A percentile compares a stretch with the other conserved stretches of the same genome.
Evolutionary conservation across 2,888 invertebrate genomes (phyloP).

Genomic region (Pemphredon lugubris): DNA sequence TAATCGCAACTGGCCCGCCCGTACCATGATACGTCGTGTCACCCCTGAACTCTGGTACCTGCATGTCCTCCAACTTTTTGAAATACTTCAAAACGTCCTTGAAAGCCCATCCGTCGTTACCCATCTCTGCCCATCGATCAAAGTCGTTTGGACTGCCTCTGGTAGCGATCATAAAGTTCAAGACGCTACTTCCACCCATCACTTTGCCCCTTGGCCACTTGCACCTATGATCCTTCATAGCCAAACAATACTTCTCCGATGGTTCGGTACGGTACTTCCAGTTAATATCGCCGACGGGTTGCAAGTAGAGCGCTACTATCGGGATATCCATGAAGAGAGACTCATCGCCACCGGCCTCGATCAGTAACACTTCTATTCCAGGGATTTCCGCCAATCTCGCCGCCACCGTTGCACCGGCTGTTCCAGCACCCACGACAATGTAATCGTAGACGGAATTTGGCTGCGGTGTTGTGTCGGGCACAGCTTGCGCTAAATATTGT

Average conservation of each 20-base stretch:
- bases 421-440: conserved; percentile 90
- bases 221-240: conserved; percentile 74
- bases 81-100: conserved; percentile 88
- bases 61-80: conserved; percentile 89
- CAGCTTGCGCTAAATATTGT: background rate
- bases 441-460: conserved; percentile 85
- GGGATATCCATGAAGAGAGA: conserved; percentile 89
- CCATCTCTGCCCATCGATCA: conserved; percentile 88
- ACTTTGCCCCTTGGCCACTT: conserved; percentile 86
- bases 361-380: conserved; percentile 86
- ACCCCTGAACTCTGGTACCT: conserved; percentile 77
- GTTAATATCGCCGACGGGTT: conserved; percentile 86
- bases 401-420: conserved; percentile 90
- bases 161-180: conserved; percentile 92
- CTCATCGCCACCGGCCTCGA: conserved; percentile 88
- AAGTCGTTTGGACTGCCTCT: conserved; percentile 88
- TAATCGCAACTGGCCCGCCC: conserved; percentile 84
- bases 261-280: conserved; percentile 92
- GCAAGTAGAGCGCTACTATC: conserved; percentile 87
- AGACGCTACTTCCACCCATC: conserved; percentile 90
- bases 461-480: conserved; percentile 79
- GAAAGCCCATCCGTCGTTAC: conserved; percentile 89
- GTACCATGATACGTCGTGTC: conserved; percentile 83
- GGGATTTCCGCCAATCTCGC: conserved; percentile 88
- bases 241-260: conserved; percentile 87